Conservation (phyloP, 2,888 invertebrate genomes). For the Penaeus monodon region DNA sequence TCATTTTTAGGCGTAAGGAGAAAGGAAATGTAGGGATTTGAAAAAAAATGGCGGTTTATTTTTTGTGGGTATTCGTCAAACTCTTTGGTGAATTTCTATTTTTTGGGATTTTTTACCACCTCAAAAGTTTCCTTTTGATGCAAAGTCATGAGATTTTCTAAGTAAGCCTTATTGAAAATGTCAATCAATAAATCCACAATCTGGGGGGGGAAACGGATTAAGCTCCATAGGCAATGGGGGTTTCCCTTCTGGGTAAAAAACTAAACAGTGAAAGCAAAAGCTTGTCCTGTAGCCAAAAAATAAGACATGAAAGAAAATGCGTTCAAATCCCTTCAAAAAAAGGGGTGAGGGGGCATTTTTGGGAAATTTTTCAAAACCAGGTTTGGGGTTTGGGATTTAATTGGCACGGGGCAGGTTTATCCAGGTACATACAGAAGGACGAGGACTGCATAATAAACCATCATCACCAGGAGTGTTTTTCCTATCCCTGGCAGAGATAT, state of each 20-base stretch:
- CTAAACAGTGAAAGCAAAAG: neutral
- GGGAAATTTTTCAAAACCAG: neutral
- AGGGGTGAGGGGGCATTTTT: neutral
- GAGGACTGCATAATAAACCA: too few relatives aligned
- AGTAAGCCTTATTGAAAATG: neutral
- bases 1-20: neutral
- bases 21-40: neutral
- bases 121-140: neutral
- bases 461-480: too few relatives aligned
- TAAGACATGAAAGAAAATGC: neutral
- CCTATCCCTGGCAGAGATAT: too few relatives aligned
- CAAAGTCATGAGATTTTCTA: neutral
- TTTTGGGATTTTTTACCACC: too few relatives aligned
- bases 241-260: neutral
- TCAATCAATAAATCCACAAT: neutral
- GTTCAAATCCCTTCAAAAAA: neutral
- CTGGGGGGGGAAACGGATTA: neutral
- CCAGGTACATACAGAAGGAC: too few relatives aligned
- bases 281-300: too few relatives aligned
- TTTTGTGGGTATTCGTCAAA: neutral
- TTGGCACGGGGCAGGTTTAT: too few relatives aligned
- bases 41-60: neutral
- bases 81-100: neutral
- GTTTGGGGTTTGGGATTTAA: conserved; percentile 4
- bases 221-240: neutral